phyloP scores from a whole-genome alignment of 2,888 invertebrate genomes.

The Catocala fraxini region DNA sequence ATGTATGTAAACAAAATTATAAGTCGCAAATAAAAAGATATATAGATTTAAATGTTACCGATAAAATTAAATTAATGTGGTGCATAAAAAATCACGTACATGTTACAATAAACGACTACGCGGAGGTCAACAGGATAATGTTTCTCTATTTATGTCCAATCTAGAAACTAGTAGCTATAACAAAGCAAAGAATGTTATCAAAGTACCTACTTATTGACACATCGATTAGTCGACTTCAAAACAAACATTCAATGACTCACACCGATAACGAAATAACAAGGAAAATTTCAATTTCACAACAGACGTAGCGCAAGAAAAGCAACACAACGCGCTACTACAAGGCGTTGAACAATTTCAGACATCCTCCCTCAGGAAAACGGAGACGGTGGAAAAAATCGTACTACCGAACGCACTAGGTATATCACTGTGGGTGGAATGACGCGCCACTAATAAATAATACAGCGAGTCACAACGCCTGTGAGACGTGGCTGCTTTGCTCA shows the following conservation, averaged over 20 bases:
- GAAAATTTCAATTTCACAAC: constrained; percentile 59
- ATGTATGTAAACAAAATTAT: too few relatives aligned
- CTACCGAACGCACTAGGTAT: constrained; percentile 95
- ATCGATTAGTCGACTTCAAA: constrained; percentile 24
- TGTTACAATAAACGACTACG: too few relatives aligned
- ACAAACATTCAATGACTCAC: constrained; percentile 26
- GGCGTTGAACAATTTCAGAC: constrained; percentile 93
- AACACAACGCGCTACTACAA: constrained; percentile 92
- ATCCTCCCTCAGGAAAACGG: constrained; percentile 91
- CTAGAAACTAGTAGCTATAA: neutral
- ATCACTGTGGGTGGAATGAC: constrained; percentile 53
- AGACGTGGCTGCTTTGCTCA: constrained; percentile 55
- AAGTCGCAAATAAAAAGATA: too few relatives aligned
- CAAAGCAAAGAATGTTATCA: constrained; percentile 1
- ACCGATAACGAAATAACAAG: constrained; percentile 36
- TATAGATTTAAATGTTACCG: too few relatives aligned
- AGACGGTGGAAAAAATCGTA: constrained; percentile 94
- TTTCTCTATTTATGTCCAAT: too few relatives aligned
- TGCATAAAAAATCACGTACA: too few relatives aligned
- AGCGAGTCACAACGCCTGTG: constrained; percentile 47
- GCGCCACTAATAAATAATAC: constrained; percentile 51
- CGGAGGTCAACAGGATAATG: too few relatives aligned
- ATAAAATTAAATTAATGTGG: too few relatives aligned
- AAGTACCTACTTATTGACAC: constrained; percentile 19
- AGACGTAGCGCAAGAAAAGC: constrained; percentile 92